Base-by-base conservation (phyloP, 1,140 invertebrate genomes). In the Odontomachus brunneus region DNA sequence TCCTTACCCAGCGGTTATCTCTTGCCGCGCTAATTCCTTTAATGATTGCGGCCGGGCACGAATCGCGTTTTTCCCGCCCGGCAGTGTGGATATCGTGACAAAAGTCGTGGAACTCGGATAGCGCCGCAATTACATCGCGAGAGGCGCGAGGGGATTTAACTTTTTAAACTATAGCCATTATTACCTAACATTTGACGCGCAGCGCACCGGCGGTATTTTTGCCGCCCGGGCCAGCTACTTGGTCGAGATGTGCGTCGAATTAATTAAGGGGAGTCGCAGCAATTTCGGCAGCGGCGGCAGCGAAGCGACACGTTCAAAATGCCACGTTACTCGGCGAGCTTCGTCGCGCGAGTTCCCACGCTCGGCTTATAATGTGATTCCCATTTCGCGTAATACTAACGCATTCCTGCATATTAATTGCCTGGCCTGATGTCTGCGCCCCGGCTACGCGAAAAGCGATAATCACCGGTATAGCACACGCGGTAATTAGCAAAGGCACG, bases 31-130 rank as follows among this genome's bases (percentile, higher is more conserved):
- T 80, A 80, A 80, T 69, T 80, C 75, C 75, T 71, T 80, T 80
- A 80, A 80, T 80, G 75, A 80, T 80, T 80, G 75, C 75, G 75
- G 65, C 22, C 75, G 29, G 75, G 65, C 75, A 80, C 75, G 75
- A 80, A 80, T 80, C 75, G 63, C 75, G 65, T 80, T 80, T 80
- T 80, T 80, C 75, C 51, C 14, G 24, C 22, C 51, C 38, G 65
- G 38, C 51, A 80, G 59, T 59, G 75, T 80, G 75, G 75, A 69
- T 71, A 80, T 80, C 75, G 75, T 80, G 75, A 80, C 75, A 80
- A 80, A 80, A 80, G 75, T 80, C 75, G 51, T 69, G 53, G 65
- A 80, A 80, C 65, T 80, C 75, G 75, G 75, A 78, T 78, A 78
- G 65, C 63, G 53, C 33, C 14, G 75, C 65, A 80, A 80, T 80